Conservation (phyloP, 64 coral and sea anemone genomes). For the Astreopora myriophthalma region DNA sequence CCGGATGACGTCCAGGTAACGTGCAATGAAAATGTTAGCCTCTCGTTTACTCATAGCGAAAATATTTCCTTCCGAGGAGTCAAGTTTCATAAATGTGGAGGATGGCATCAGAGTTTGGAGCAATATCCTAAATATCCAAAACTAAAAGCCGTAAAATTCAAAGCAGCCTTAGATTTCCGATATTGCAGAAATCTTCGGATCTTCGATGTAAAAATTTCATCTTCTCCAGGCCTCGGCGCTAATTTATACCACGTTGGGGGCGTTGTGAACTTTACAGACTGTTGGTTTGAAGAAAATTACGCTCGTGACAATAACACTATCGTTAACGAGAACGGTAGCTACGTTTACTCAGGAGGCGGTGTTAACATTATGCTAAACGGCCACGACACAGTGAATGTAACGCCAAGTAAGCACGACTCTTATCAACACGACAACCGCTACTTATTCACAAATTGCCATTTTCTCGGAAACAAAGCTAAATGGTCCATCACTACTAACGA, state of each 20-base stretch:
- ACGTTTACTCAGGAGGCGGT: constrained; percentile 74
- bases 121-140: constrained; percentile 2
- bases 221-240: constrained; percentile 61
- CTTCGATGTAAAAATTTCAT: constrained; percentile 53
- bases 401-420: not conserved
- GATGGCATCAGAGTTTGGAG: constrained; percentile 61
- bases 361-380: constrained; percentile 59
- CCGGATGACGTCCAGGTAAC: constrained; percentile 30
- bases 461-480: constrained; percentile 67
- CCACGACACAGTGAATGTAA: constrained; percentile 37
- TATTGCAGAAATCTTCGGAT: constrained; percentile 70
- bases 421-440: constrained; percentile 74
- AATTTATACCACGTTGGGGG: constrained; percentile 78
- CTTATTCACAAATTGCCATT: constrained; percentile 48
- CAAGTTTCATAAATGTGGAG: constrained; percentile 68
- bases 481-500: not conserved
- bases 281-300: constrained; percentile 63
- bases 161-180: constrained; percentile 68
- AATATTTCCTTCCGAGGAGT: constrained; percentile 58
- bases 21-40: constrained; percentile 62
- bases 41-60: constrained; percentile 62
- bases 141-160: constrained; percentile 40
- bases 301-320: not conserved
- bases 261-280: constrained; percentile 44
- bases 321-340: not conserved